Conservation (phyloP, 2,888 invertebrate species). For the Seladonia tumulorum region DNA sequence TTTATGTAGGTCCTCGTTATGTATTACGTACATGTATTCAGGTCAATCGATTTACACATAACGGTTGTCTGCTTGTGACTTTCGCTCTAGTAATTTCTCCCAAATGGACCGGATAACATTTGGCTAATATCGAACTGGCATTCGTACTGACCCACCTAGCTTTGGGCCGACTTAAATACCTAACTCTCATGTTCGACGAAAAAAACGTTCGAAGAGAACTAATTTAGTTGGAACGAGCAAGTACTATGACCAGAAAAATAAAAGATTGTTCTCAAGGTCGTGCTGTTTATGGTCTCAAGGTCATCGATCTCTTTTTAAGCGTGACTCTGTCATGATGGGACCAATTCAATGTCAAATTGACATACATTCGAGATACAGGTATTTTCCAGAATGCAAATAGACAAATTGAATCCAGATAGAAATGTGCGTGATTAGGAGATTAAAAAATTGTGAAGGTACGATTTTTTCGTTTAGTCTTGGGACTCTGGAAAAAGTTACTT, state of each 20-base stretch:
- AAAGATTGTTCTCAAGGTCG: neutral
- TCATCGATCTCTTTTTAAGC: neutral
- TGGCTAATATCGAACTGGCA: neutral
- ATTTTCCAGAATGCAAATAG: neutral
- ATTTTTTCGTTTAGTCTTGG: too few relatives aligned
- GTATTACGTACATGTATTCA: neutral
- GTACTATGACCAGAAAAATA: neutral
- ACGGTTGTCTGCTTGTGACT: conserved; percentile 3
- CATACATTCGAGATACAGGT: neutral
- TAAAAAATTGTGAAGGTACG: neutral
- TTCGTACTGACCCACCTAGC: neutral
- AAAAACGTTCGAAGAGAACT: neutral
- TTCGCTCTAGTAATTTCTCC: conserved; percentile 17
- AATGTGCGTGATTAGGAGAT: neutral
- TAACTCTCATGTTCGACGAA: neutral
- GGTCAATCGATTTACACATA: conserved; percentile 7
- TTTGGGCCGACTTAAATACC: neutral
- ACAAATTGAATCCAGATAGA: neutral
- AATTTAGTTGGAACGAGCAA: neutral
- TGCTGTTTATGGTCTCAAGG: neutral
- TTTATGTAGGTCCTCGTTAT: conserved; percentile 13
- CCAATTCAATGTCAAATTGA: neutral
- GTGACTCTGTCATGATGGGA: neutral
- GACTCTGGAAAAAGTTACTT: neutral
- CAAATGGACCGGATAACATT: conserved; percentile 8